Evolutionary conservation across 2,888 invertebrate species (phyloP), one percentile per base, ranked within the genome.

Genomic region (Ochlodes sylvanus): DNA sequence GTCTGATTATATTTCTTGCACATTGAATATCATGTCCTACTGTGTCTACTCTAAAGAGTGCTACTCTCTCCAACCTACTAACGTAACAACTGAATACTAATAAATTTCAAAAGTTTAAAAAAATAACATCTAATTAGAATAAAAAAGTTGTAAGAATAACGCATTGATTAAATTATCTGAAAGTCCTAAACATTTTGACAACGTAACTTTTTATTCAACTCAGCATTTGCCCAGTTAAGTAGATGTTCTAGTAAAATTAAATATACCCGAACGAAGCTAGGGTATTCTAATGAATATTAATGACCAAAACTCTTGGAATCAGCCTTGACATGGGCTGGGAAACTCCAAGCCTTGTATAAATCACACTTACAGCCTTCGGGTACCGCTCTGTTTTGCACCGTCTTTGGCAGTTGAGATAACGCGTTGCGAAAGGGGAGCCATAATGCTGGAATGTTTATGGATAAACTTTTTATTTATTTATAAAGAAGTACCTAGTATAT

Each of bases 221-320:
- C 54, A 63, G 17, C 63, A 54, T 54, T 61, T 44, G 17, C 47
- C 55, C 61, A 54, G 67, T 62, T 62, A 68, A 68, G 68, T 68
- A 56, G 56, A 56, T 47, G 68, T 83, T 79, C 70, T 77, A 79
- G 83, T 84, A 81, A 84, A 87, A 88, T 88, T 85, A 86, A 89
- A 87, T 88, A 88, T 85, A 85, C 81, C 79, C 73, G 79, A 81
- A 81, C 82, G 15, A 86, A 86, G 85, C 87, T 82, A 78, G 82
- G 81, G 79, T 79, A 72, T 81, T 79, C 80, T 88, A 90, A 90
- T 90, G 86, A 90, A 90, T 88, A 90, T 90, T 88, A 90, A 90
- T 90, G 88, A 82, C 72, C 69, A 76, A 83, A 88, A 87, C 84
- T 87, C 84, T 85, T 79, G 79, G 82, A 87, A 86, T 87, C 82